Base-by-base conservation (phyloP, 2,113 vertebrate genomes). In the Brienomyrus longianalis region DNA sequence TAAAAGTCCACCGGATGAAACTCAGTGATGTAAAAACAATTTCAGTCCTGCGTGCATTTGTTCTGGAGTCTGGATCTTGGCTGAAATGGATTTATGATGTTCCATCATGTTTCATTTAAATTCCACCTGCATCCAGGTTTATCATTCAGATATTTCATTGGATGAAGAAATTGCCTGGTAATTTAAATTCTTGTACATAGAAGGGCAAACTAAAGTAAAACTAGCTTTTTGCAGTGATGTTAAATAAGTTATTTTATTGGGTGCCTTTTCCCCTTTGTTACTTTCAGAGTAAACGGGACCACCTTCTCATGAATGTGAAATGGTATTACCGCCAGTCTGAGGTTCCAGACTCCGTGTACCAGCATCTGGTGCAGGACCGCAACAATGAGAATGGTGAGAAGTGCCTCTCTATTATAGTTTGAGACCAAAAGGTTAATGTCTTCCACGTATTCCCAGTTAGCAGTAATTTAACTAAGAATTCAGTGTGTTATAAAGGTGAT, bases 311-410 rank as follows among this genome's bases (percentile, higher is more conserved):
- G 98, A 99, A 98, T 92, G 98, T 99, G 92, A 99, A 99, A 95
- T 99, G 98, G 98, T 99, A 99, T 96, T 99, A 99, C 95, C 98
- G 98, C 94, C 98, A 99, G 92, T 99, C 98, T 91, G 98, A 99
- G 96, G 98, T 99, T 91, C 98, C 98, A 0, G 98, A 99, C 95
- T 99, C 98, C 1, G 98, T 99, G 92, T 99, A 99, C 95, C 98
- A 99, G 95, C 98, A 99, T 96, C 97, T 99, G 96, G 98, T 99
- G 92, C 98, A 99, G 96, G 98, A 99, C 95, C 97, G 98, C 92
- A 98, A 99, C 96, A 99, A 99, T 85, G 98, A 99, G 94, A 99
- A 99, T 17, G 98, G 98, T 99, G 94, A 96, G 95, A 27, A 11
- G 59, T 87, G 1, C 2, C 83, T 50, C 51, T 39, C 21, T 43